These are phyloP conservation scores for Eupsilia transversa DNA, from an alignment of 2,888 invertebrate species.

Conservation along the genomic window DNA sequence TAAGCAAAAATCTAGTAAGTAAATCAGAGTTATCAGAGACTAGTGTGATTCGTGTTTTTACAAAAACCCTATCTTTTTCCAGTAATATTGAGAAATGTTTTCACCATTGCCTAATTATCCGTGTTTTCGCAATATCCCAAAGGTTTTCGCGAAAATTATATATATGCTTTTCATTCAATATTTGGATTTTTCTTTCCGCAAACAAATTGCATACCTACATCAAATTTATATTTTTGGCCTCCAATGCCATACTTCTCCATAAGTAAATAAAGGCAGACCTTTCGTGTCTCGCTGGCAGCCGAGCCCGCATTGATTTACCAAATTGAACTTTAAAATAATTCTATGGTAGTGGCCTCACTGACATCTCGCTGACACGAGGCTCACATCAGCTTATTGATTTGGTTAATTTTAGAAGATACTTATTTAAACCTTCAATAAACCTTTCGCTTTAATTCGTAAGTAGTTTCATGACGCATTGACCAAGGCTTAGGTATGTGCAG, in stretches of 20 bases:
- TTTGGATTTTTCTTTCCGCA: not conserved
- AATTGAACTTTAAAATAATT: constrained; percentile 80
- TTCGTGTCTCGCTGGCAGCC: constrained; percentile 58
- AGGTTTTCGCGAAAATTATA: too few species aligned
- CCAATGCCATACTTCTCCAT: constrained; percentile 27
- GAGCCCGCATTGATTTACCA: constrained; percentile 73
- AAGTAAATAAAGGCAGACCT: constrained; percentile 47
- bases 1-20: too few species aligned
- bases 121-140: too few species aligned
- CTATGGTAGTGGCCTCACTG: constrained; percentile 63
- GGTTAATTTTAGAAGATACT: constrained; percentile 58
- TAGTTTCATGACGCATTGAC: constrained; percentile 23
- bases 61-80: too few species aligned
- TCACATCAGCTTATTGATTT: constrained; percentile 68
- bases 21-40: too few species aligned
- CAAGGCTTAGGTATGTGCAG: not conserved
- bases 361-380: constrained; percentile 71
- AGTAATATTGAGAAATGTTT: too few species aligned
- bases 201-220: constrained; percentile 29
- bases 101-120: too few species aligned
- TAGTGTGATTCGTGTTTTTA: too few species aligned
- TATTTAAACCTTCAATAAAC: constrained; percentile 28
- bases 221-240: constrained; percentile 7
- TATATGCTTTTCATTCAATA: too few species aligned
- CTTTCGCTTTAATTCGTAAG: constrained; percentile 21